Conservation (phyloP, 2,888 invertebrate genomes). For the Leucoptera coffeella region DNA sequence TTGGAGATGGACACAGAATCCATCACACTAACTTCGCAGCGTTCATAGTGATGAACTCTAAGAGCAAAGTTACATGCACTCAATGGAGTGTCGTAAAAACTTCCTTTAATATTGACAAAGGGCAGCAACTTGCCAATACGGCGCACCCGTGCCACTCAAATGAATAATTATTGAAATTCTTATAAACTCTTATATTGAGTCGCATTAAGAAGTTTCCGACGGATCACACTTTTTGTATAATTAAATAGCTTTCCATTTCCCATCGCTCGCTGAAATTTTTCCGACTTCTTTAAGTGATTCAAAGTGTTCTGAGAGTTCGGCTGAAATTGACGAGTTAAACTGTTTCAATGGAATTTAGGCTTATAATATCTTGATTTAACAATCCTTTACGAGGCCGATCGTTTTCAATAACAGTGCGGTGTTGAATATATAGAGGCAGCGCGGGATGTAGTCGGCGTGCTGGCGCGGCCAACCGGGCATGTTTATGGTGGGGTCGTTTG, state of each 20-base stretch:
- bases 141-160: constrained; percentile 20
- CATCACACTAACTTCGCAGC: constrained; percentile 21
- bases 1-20: constrained; percentile 13
- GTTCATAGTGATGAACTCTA: constrained; percentile 14
- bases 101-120: constrained; percentile 18
- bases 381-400: too few species aligned
- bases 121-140: constrained; percentile 25
- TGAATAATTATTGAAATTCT: constrained; percentile 26
- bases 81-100: constrained; percentile 22
- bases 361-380: too few species aligned
- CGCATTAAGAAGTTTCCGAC: constrained; percentile 21
- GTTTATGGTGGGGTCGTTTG: constrained; percentile 27
- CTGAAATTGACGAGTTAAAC: too few species aligned
- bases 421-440: neutral
- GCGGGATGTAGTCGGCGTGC: neutral
- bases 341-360: too few species aligned
- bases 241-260: constrained; percentile 17
- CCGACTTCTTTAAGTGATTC: too few species aligned
- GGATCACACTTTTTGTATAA: constrained; percentile 22
- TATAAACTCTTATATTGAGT: constrained; percentile 21
- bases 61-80: constrained; percentile 33
- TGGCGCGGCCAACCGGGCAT: constrained; percentile 12
- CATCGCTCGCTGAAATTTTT: constrained; percentile 9
- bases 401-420: neutral
- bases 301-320: too few species aligned